Evolutionary conservation across 2,888 invertebrate genomes (phyloP), one percentile per base, ranked within the genome.

Genomic region (Xestia c-nigrum): DNA sequence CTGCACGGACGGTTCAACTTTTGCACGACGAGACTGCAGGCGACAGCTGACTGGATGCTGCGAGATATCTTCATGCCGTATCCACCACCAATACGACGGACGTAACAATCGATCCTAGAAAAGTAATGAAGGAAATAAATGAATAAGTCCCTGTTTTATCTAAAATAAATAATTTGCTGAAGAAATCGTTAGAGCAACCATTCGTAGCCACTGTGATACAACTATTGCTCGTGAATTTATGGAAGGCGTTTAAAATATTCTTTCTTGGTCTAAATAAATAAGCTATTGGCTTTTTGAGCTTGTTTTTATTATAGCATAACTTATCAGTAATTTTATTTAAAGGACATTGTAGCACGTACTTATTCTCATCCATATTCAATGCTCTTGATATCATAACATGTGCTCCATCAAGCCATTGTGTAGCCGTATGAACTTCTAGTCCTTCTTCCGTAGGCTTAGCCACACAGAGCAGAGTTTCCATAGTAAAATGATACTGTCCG

Each of bases 41-140:
- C 97, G 24, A 97, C 96, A 0, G 97, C 96, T 1, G 97, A 90
- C 65, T 97, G 95, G 4, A 94, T 90, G 16, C 97, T 94, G 43
- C 98, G 96, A 0, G 97, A 96, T 84, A 98, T 97, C 93, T 99
- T 99, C 0, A 97, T 96, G 0, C 99, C 99, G 88, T 98, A 99
- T 0, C 86, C 91, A 24, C 94, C 94, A 6, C 94, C 94, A 3
- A 94, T 59, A 9, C 93, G 92, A 10, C 90, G 90, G 3, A 92
- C 89, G 38, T 95, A 93, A 0, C 98, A 94, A 83, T 98, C 98
- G 9, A 98, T 97, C 80, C 98, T 98, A 24, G 10, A 61, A 0
- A n/a, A 64, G 71, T 38, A 67, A 68, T 59, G 0, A 43, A 43
- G 16, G 5, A 16, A 31, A 59, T 31, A 1, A 59, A 59, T 31